These are phyloP conservation scores for Dermolepida albohirtum DNA, from an alignment of 2,888 invertebrate species.

Conservation along the genomic window DNA sequence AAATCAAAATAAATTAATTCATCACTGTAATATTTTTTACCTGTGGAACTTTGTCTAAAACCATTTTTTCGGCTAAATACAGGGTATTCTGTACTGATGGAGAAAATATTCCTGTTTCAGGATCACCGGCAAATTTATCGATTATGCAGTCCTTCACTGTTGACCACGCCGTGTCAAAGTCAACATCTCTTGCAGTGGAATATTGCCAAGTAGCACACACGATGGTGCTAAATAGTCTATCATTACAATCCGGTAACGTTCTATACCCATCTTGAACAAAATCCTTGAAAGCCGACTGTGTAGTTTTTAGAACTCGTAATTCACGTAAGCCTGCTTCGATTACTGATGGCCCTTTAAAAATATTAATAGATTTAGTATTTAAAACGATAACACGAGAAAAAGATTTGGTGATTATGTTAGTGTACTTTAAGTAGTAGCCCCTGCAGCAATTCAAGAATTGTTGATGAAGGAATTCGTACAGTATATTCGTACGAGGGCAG, in stretches of 20 bases:
- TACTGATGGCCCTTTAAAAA: slow-evolving; percentile 66
- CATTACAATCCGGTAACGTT: slow-evolving; percentile 79
- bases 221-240: slow-evolving; percentile 82
- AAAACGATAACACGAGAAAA: too few relatives aligned
- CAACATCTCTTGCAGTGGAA: slow-evolving; percentile 72
- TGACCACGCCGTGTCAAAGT: slow-evolving; percentile 79
- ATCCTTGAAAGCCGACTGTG: slow-evolving; percentile 83
- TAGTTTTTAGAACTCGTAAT: slow-evolving; percentile 81
- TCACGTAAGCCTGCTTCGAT: slow-evolving; percentile 78
- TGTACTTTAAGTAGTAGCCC: too few relatives aligned
- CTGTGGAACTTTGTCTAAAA: slow-evolving; percentile 76
- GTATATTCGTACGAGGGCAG: too few relatives aligned
- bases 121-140: slow-evolving; percentile 81
- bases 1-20: too few relatives aligned
- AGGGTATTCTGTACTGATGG: slow-evolving; percentile 85
- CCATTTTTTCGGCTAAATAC: slow-evolving; percentile 77
- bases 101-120: slow-evolving; percentile 77
- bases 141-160: slow-evolving; percentile 78
- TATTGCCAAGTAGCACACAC: slow-evolving; percentile 83
- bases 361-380: neutral
- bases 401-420: too few relatives aligned
- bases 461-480: too few relatives aligned
- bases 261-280: slow-evolving; percentile 84
- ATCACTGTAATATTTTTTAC: slow-evolving; percentile 61
- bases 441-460: too few relatives aligned